Base-by-base conservation (phyloP, 2,797 vertebrate genomes). In the Parauchenoglanis punctatus region DNA sequence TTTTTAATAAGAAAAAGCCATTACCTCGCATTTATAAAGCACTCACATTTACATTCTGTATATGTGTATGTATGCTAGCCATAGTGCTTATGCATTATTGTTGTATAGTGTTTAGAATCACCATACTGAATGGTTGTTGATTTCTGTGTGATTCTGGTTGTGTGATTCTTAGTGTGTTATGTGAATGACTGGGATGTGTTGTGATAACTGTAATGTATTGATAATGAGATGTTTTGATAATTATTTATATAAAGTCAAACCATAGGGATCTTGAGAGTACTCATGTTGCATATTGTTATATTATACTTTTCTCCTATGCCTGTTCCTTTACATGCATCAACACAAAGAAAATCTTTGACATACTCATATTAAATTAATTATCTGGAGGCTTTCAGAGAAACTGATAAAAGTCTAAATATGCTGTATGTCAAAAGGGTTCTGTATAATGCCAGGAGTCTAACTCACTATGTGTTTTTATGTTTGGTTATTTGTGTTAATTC, bases 201-300 rank as follows among this genome's bases (percentile, higher is more conserved):
- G 91, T 94, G 93, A 80, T 68, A 68, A 80, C 68, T 80, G 81
- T 83, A 83, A 83, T 54, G 63, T 83, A 83, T 83, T 67, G 44
- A 85, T 59, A 63, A 80, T 80, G 77, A 52, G 61, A 68, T 86
- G 85, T 80, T 96, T 95, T 94, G 93, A 94, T 90, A 91, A 93
- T 95, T 97, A 97, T 97, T 97, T 96, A 97, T 96, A 95, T 92
- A 93, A 93, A 85, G 87, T 70, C 18, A 87, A 89, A 93, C 90
- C 63, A 91, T 88, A 83, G 88, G 94, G 89, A 91, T 93, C 90
- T 84, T 92, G 91, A 91, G 91, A 91, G 92, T 88, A 87, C 85
- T 87, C 91, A 92, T 81, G 80, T 46, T 81, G 59, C 58, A 81
- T 91, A 87, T 85, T 70, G 86, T 92, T 92, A 91, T 91, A 90